These are phyloP conservation scores for Variabilichromis moorii DNA, from an alignment of 2,113 vertebrate genomes.

Conservation along the genomic window DNA sequence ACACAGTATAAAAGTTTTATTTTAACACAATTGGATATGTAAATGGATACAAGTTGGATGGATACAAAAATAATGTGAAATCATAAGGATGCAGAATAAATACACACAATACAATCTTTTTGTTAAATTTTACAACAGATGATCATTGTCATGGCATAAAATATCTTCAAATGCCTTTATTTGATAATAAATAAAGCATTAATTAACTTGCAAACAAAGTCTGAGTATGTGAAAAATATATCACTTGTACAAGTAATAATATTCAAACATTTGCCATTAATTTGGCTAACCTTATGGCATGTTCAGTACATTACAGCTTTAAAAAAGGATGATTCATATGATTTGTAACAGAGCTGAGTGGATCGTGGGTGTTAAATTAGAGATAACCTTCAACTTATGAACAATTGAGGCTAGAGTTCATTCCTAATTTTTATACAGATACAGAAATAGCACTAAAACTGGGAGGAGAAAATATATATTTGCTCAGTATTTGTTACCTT, in stretches of 20 bases:
- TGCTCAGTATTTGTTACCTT: not conserved
- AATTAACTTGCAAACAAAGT: not conserved
- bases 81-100: not conserved
- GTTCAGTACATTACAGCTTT: not conserved
- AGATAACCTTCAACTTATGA: not conserved
- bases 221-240: not conserved
- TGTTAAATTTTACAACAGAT: not conserved
- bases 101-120: not conserved
- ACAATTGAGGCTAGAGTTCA: not conserved
- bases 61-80: not conserved
- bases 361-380: not conserved
- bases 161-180: not conserved
- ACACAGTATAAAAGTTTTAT: not conserved
- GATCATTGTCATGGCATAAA: not conserved
- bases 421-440: not conserved
- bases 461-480: not conserved
- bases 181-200: not conserved
- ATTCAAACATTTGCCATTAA: not conserved
- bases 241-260: not conserved
- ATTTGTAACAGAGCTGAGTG: not conserved
- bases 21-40: not conserved
- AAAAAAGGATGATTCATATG: not conserved
- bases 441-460: not conserved
- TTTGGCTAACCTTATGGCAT: conserved; percentile 8
- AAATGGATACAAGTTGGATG: not conserved